These are phyloP conservation scores for Lepidurus apus DNA, from an alignment of 1,140 invertebrate species.

Conservation along the genomic window DNA sequence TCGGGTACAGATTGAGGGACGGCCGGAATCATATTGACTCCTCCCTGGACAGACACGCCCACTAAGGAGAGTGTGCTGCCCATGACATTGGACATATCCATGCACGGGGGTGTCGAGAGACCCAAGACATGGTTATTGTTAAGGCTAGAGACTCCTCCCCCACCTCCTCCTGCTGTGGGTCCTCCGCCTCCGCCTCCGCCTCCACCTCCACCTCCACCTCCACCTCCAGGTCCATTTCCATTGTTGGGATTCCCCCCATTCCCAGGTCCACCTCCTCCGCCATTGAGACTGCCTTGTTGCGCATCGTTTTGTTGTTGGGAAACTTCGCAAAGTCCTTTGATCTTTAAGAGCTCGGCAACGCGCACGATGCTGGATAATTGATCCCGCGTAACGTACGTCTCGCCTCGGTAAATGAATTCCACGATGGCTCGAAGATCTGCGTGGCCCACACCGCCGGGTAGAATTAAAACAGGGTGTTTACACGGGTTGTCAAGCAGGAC, in stretches of 20 bases:
- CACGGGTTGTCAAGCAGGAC: slow-evolving; percentile 69
- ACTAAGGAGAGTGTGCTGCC: not conserved
- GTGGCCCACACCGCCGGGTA: slow-evolving; percentile 58
- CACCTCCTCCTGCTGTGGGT: not conserved
- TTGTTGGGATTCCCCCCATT: not conserved
- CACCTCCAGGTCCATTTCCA: not conserved
- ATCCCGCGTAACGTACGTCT: slow-evolving; percentile 35
- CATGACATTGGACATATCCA: slow-evolving; percentile 1
- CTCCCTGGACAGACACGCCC: slow-evolving; percentile 16
- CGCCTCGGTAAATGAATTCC: slow-evolving; percentile 65
- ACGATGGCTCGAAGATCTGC: slow-evolving; percentile 63
- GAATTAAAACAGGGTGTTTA: slow-evolving; percentile 64
- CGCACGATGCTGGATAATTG: slow-evolving; percentile 34
- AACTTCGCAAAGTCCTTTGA: slow-evolving; percentile 34
- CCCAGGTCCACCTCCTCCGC: not conserved
- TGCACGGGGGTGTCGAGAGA: not conserved
- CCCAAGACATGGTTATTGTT: not conserved
- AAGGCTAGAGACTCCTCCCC: not conserved
- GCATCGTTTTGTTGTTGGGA: slow-evolving; percentile 33
- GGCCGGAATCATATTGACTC: not conserved
- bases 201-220: not conserved
- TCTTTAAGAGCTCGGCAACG: slow-evolving; percentile 35
- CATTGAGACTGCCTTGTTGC: slow-evolving; percentile 16
- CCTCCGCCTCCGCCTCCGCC: not conserved
- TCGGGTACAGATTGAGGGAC: not conserved